These are phyloP conservation scores for Laspeyria flexula DNA, from an alignment of 2,888 invertebrate genomes.

Conservation along the genomic window DNA sequence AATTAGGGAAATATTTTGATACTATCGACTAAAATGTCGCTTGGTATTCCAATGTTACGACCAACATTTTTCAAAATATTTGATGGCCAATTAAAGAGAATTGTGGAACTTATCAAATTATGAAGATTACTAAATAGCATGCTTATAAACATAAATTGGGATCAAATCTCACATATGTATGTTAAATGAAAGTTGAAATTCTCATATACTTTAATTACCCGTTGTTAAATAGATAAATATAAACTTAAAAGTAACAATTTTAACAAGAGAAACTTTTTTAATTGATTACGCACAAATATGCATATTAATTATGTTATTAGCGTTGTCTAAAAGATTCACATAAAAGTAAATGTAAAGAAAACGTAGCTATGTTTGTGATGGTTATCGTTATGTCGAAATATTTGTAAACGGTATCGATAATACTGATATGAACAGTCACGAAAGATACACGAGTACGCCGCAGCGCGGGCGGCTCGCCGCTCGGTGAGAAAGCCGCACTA, in stretches of 20 bases:
- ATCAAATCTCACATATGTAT: slow-evolving; percentile 10
- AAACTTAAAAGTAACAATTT: slow-evolving; percentile 15
- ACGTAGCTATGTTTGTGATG: slow-evolving; percentile 52
- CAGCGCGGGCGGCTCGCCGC: slow-evolving; percentile 46
- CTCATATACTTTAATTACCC: slow-evolving; percentile 18
- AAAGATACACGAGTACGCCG: slow-evolving; percentile 53
- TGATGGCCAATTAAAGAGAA: slow-evolving; percentile 8
- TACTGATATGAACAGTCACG: slow-evolving; percentile 64
- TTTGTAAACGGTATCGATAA: slow-evolving; percentile 80
- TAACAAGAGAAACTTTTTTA: slow-evolving; percentile 17
- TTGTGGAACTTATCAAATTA: slow-evolving; percentile 8
- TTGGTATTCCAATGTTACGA: slow-evolving; percentile 3
- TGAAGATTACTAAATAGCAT: slow-evolving; percentile 4
- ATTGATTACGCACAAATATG: slow-evolving; percentile 21
- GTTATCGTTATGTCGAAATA: slow-evolving; percentile 80
- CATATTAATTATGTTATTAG: slow-evolving; percentile 23
- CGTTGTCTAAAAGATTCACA: slow-evolving; percentile 11
- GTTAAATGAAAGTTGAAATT: slow-evolving; percentile 30
- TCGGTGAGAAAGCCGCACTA: slow-evolving; percentile 54
- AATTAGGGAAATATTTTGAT: neutral
- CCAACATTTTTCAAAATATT: slow-evolving; percentile 12
- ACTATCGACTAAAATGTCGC: slow-evolving; percentile 4
- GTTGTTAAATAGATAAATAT: slow-evolving; percentile 23
- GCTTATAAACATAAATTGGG: slow-evolving; percentile 10
- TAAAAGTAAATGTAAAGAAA: slow-evolving; percentile 23